phyloP scores from a whole-genome alignment of 2,113 vertebrate species.

The Strix uralensis region DNA sequence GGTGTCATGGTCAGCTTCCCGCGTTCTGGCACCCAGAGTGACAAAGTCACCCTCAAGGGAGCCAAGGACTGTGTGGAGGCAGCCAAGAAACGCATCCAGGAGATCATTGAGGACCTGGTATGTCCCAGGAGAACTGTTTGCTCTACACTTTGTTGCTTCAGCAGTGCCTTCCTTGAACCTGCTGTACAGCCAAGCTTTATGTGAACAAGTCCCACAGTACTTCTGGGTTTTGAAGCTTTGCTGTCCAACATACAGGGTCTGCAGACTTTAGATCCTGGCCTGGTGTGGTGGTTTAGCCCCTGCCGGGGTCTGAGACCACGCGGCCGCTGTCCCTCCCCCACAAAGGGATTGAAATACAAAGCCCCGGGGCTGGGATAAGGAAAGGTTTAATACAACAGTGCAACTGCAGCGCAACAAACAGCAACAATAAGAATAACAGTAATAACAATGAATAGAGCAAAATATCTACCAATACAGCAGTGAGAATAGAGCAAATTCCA shows the following conservation, averaged over 20 bases:
- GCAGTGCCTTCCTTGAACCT: neutral
- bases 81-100: constrained; percentile 94
- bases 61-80: constrained; percentile 98
- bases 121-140: neutral
- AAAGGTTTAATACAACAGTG: no score
- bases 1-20: constrained; percentile 98
- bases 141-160: neutral
- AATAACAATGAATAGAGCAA: no score
- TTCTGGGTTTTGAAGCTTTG: neutral
- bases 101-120: constrained; percentile 96
- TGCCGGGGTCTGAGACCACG: no score
- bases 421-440: no score
- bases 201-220: neutral
- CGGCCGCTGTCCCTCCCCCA: no score
- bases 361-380: no score
- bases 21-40: constrained; percentile 88
- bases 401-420: no score
- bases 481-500: no score
- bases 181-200: neutral
- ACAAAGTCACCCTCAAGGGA: constrained; percentile 93
- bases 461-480: no score
- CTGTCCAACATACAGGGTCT: neutral
- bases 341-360: no score
- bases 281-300: neutral
- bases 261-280: neutral